Evolutionary conservation across 2,113 vertebrate species (phyloP).

Genomic region (Sebastes fasciatus): DNA sequence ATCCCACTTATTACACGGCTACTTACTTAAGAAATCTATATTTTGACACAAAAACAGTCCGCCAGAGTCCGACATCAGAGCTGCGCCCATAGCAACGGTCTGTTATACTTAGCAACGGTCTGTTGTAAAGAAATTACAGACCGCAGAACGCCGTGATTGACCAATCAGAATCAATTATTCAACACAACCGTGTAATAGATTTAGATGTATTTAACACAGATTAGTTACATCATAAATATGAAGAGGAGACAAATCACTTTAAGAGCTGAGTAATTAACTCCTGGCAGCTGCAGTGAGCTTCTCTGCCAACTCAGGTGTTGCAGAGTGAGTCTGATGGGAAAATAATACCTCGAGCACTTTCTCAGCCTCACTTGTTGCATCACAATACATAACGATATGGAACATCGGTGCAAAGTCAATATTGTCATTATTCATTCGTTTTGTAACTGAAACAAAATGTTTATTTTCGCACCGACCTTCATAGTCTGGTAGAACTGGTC

Average conservation of each 20-base stretch:
- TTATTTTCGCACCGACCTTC: conserved; percentile 84
- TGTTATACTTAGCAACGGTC: no score
- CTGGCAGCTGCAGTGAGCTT: not conserved
- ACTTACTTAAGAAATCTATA: no score
- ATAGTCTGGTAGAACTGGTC: conserved; percentile 93
- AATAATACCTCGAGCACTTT: not conserved
- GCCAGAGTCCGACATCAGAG: no score
- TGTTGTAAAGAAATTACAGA: no score
- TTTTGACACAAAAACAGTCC: no score
- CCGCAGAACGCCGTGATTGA: no score
- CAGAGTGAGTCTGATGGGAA: conserved; percentile 8
- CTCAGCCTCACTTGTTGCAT: not conserved
- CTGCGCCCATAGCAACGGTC: no score
- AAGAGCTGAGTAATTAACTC: not conserved
- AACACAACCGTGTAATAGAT: no score
- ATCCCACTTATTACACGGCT: no score
- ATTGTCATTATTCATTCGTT: no score
- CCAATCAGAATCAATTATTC: no score
- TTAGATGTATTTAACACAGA: not conserved
- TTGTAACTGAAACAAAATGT: not conserved
- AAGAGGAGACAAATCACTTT: not conserved
- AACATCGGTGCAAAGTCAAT: not conserved
- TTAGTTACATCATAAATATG: not conserved
- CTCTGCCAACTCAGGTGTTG: not conserved
- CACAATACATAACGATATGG: not conserved